Percentiles rank a stretch among this genome's conserved stretches.
Conservation (phyloP, 2,797 vertebrate genomes). For the Alfaro cultratus region DNA sequence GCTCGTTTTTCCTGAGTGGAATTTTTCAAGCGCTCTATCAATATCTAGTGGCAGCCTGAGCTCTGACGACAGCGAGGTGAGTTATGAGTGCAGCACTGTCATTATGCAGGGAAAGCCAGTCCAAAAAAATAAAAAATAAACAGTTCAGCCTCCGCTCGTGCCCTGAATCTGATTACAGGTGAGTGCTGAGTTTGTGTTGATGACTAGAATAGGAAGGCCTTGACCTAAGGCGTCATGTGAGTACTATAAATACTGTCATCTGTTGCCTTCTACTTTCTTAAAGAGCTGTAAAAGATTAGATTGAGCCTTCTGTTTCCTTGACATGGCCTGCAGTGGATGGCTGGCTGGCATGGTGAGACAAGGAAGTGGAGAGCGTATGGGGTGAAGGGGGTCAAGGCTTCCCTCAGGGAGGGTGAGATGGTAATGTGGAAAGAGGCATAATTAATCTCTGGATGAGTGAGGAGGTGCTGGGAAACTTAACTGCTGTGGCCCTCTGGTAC, state of each 20-base stretch:
- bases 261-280: constrained; percentile 37
- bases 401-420: constrained; percentile 59
- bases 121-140: constrained; percentile 35
- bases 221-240: constrained; percentile 21
- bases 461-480: constrained; percentile 52
- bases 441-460: constrained; percentile 78
- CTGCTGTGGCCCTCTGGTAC: constrained; percentile 56
- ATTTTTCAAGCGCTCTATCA: constrained; percentile 71
- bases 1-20: constrained; percentile 64
- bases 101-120: constrained; percentile 57
- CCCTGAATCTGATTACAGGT: constrained; percentile 50
- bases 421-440: constrained; percentile 73
- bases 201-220: constrained; percentile 42
- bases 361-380: constrained; percentile 38
- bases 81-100: constrained; percentile 63
- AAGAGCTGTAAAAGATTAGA: constrained; percentile 53
- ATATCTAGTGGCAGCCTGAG: constrained; percentile 68
- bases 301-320: constrained; percentile 51
- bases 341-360: constrained; percentile 21
- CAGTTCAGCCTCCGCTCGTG: constrained; percentile 29
- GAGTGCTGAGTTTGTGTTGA: constrained; percentile 31
- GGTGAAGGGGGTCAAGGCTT: constrained; percentile 72
- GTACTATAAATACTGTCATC: constrained; percentile 51
- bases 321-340: constrained; percentile 35
- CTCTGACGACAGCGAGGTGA: constrained; percentile 61